phyloP scores from a whole-genome alignment of 2,113 vertebrate genomes.

The Oceanites oceanicus region DNA sequence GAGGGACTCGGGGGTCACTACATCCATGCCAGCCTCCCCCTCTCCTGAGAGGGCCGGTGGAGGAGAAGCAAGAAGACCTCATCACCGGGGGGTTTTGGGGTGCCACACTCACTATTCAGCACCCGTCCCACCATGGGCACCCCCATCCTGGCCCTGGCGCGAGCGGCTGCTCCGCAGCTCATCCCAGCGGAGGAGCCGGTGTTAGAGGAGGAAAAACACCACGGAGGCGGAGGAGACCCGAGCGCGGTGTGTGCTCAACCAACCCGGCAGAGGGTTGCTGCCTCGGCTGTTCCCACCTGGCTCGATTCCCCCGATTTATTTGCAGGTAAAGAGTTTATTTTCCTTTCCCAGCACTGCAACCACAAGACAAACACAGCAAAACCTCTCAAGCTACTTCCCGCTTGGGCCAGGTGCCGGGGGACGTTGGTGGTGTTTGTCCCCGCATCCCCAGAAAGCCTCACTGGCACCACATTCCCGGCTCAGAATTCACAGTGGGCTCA shows the following conservation, averaged over 20 bases:
- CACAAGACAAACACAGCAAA: background rate
- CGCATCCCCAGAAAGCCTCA: rapidly evolving
- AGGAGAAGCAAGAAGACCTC: background rate
- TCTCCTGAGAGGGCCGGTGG: background rate
- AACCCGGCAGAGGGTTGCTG: rapidly evolving
- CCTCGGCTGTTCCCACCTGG: background rate
- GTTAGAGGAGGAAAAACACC: background rate
- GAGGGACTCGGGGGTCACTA: background rate
- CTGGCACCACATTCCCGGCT: rapidly evolving
- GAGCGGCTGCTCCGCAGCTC: rapidly evolving
- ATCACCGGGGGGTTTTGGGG: background rate
- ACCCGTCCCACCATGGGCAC: rapidly evolving
- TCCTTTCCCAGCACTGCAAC: background rate
- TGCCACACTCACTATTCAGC: rapidly evolving
- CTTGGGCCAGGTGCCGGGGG: background rate
- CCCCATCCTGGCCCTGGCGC: background rate
- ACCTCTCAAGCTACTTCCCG: background rate
- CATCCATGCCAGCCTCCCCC: background rate
- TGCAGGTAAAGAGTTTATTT: slow-evolving; percentile 27
- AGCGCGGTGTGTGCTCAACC: rapidly evolving
- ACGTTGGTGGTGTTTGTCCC: background rate
- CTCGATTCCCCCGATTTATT: background rate
- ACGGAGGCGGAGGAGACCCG: rapidly evolving
- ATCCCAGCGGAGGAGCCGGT: rapidly evolving
- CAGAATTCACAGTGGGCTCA: background rate